A percentile compares a stretch with the other conserved stretches of the same genome.
Evolutionary conservation across 2,888 invertebrate genomes (phyloP).

Genomic region (Penaeus monodon): DNA sequence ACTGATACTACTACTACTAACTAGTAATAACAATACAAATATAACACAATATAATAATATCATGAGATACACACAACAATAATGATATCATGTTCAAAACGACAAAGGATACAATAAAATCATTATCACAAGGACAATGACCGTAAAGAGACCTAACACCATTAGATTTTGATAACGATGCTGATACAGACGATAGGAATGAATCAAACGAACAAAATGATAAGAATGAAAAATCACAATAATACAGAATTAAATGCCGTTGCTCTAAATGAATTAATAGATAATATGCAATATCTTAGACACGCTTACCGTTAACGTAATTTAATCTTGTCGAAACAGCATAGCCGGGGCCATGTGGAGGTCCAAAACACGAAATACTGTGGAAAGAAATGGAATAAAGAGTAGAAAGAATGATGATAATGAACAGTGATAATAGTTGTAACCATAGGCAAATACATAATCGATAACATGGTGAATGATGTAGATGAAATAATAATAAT

Average conservation of each 20-base stretch:
- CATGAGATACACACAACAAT: background rate
- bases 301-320: slow-evolving; percentile 87
- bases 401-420: background rate
- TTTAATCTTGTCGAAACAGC: slow-evolving; percentile 93
- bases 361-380: slow-evolving; percentile 96
- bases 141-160: too few relatives aligned
- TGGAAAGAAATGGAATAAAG: slow-evolving; percentile 68
- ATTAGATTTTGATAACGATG: too few relatives aligned
- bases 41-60: too few relatives aligned
- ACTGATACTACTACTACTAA: too few relatives aligned
- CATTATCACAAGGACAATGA: too few relatives aligned
- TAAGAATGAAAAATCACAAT: too few relatives aligned
- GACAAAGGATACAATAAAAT: background rate
- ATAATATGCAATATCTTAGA: too few relatives aligned
- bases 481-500: background rate
- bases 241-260: too few relatives aligned
- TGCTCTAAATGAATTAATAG: too few relatives aligned
- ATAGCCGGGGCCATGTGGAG: slow-evolving; percentile 92
- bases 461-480: background rate
- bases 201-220: too few relatives aligned
- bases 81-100: background rate
- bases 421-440: background rate
- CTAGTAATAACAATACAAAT: too few relatives aligned
- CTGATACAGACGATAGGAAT: too few relatives aligned
- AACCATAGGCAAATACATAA: background rate